Conservation (phyloP, 2,888 invertebrate species). For the Enchytraeus crypticus region DNA sequence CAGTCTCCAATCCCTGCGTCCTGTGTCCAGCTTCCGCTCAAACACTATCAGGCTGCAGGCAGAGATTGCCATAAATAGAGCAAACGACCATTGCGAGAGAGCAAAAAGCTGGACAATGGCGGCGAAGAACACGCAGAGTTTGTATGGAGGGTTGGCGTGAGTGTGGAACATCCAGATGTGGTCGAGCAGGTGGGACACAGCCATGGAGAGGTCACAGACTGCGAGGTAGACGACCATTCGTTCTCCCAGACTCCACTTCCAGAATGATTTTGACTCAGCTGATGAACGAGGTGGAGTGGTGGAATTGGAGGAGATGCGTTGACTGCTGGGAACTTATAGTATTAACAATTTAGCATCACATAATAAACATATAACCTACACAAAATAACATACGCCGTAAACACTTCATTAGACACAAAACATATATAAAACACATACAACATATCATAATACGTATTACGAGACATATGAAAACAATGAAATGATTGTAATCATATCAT, state of each 20-base stretch:
- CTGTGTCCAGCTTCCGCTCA: conserved; percentile 9
- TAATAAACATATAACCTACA: too few relatives aligned
- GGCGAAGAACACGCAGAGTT: conserved; percentile 9
- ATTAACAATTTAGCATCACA: too few relatives aligned
- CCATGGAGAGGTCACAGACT: neutral
- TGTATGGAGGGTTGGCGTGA: conserved; percentile 10
- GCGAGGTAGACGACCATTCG: conserved; percentile 12
- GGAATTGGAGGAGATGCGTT: too few relatives aligned
- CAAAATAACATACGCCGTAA: too few relatives aligned
- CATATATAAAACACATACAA: too few relatives aligned
- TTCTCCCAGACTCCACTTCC: conserved; percentile 3
- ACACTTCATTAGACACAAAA: too few relatives aligned
- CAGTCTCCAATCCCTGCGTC: conserved; percentile 11
- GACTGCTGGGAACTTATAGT: too few relatives aligned
- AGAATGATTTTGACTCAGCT: too few relatives aligned
- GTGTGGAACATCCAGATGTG: conserved; percentile 14
- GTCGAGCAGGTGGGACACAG: conserved; percentile 13
- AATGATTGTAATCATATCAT: too few relatives aligned
- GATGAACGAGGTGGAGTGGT: too few relatives aligned
- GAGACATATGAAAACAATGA: too few relatives aligned
- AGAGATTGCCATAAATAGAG: conserved; percentile 11
- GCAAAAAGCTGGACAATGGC: conserved; percentile 14
- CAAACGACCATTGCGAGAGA: conserved; percentile 13
- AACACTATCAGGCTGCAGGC: conserved; percentile 17
- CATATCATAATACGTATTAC: too few relatives aligned